Percentiles rank a stretch among this genome's conserved stretches.
Evolutionary conservation across 1,140 invertebrate genomes (phyloP).

Genomic region (Pogonomyrmex californicus): DNA sequence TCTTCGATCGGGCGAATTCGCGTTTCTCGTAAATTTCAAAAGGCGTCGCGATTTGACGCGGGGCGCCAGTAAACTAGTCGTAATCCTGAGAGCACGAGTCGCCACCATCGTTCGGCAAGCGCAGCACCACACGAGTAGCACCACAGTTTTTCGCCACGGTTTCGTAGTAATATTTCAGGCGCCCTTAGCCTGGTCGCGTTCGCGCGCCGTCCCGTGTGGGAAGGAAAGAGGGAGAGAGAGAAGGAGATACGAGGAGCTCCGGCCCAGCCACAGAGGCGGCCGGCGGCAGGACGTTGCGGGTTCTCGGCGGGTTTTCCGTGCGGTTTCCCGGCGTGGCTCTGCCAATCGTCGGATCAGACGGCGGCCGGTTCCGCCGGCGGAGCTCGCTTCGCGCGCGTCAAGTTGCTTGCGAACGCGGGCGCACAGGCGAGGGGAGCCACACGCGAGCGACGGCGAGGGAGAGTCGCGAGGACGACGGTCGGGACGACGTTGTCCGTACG

Average conservation of each 20-base stretch:
- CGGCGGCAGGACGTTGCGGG: slow-evolving; percentile 5
- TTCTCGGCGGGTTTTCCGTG: neutral
- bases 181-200: slow-evolving; percentile 47
- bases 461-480: slow-evolving; percentile 2
- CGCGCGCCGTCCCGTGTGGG: slow-evolving; percentile 11
- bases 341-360: neutral
- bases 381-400: slow-evolving; percentile 21
- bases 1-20: no score
- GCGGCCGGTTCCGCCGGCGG: slow-evolving; percentile 12
- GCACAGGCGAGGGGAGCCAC: slow-evolving; percentile 28
- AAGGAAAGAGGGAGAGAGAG: slow-evolving; percentile 13
- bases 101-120: slow-evolving; percentile 69
- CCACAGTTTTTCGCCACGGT: slow-evolving; percentile 32
- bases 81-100: slow-evolving; percentile 61
- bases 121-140: slow-evolving; percentile 48
- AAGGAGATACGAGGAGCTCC: neutral
- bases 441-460: slow-evolving; percentile 13
- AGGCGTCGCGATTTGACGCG: neutral
- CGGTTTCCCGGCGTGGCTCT: neutral
- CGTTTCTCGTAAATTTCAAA: neutral
- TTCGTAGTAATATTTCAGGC: slow-evolving; percentile 67
- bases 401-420: slow-evolving; percentile 9
- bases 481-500: slow-evolving; percentile 38
- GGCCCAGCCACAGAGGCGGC: slow-evolving; percentile 1
- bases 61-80: neutral